These are phyloP conservation scores for Champsocephalus gunnari DNA, from an alignment of 2,797 vertebrate genomes.

Conservation along the genomic window DNA sequence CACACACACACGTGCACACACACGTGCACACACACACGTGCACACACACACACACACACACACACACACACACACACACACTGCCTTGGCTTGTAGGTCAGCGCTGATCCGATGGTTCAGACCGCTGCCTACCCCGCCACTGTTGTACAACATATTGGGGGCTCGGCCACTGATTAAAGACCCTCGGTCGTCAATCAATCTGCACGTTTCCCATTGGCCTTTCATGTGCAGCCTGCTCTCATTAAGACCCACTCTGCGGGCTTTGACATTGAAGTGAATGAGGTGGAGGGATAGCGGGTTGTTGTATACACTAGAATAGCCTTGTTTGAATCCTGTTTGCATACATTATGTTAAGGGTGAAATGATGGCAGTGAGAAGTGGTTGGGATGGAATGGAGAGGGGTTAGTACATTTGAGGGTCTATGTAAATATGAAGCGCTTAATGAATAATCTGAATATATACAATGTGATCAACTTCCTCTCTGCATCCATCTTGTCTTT, in stretches of 20 bases:
- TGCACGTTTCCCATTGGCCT: slow-evolving; percentile 66
- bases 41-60: slow-evolving; percentile 14
- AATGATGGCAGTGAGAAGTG: slow-evolving; percentile 55
- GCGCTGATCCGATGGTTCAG: slow-evolving; percentile 40
- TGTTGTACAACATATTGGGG: slow-evolving; percentile 73
- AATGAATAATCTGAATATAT: slow-evolving; percentile 37
- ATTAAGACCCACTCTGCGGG: slow-evolving; percentile 72
- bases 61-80: slow-evolving; percentile 8
- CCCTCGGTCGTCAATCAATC: slow-evolving; percentile 79
- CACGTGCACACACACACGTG: not conserved
- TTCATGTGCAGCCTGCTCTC: slow-evolving; percentile 79
- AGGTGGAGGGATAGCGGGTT: slow-evolving; percentile 63
- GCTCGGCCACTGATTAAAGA: slow-evolving; percentile 80
- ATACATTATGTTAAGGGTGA: slow-evolving; percentile 60
- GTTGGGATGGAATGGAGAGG: slow-evolving; percentile 41
- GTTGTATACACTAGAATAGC: slow-evolving; percentile 58
- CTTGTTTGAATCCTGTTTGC: slow-evolving; percentile 71
- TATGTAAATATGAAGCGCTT: slow-evolving; percentile 38
- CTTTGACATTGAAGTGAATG: slow-evolving; percentile 77
- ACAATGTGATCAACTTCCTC: slow-evolving; percentile 12
- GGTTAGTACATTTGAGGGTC: slow-evolving; percentile 37
- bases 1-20: not conserved
- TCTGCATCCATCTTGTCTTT: slow-evolving; percentile 15
- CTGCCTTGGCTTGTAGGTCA: slow-evolving; percentile 56
- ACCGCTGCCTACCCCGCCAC: slow-evolving; percentile 17